These are phyloP conservation scores for Polypterus bichir DNA, from an alignment of 2,113 vertebrate genomes.

Conservation along the genomic window DNA sequence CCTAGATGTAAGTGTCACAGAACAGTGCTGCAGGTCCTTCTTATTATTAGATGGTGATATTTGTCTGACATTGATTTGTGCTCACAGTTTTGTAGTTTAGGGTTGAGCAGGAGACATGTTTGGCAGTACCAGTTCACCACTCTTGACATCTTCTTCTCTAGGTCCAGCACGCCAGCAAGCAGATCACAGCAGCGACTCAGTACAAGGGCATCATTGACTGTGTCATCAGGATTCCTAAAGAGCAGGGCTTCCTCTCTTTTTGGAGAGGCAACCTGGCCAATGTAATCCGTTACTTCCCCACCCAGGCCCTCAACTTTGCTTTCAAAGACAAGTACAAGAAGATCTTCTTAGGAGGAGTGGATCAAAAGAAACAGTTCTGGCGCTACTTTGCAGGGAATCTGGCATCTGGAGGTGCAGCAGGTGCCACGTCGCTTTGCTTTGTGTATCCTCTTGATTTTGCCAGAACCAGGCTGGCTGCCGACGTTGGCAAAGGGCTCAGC, in stretches of 20 bases:
- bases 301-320: constrained; percentile 97
- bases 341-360: constrained; percentile 94
- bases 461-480: constrained; percentile 87
- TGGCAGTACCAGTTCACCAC: too few relatives aligned
- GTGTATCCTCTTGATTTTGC: constrained; percentile 97
- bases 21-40: too few relatives aligned
- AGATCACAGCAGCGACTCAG: constrained; percentile 80
- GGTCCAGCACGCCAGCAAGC: constrained; percentile 97
- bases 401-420: constrained; percentile 85
- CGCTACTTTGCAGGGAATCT: constrained; percentile 93
- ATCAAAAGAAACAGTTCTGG: constrained; percentile 95
- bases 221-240: constrained; percentile 83
- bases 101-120: too few relatives aligned
- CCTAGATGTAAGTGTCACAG: too few relatives aligned
- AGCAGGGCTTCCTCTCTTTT: constrained; percentile 89
- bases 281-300: constrained; percentile 97
- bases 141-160: constrained; percentile 21
- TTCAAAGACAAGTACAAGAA: constrained; percentile 99
- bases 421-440: constrained; percentile 93
- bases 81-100: too few relatives aligned
- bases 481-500: constrained; percentile 70
- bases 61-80: too few relatives aligned
- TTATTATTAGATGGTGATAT: too few relatives aligned
- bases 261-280: constrained; percentile 98
- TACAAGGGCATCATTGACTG: constrained; percentile 97